phyloP scores from a whole-genome alignment of 2,113 vertebrate genomes.

The Sylvietta virens region DNA sequence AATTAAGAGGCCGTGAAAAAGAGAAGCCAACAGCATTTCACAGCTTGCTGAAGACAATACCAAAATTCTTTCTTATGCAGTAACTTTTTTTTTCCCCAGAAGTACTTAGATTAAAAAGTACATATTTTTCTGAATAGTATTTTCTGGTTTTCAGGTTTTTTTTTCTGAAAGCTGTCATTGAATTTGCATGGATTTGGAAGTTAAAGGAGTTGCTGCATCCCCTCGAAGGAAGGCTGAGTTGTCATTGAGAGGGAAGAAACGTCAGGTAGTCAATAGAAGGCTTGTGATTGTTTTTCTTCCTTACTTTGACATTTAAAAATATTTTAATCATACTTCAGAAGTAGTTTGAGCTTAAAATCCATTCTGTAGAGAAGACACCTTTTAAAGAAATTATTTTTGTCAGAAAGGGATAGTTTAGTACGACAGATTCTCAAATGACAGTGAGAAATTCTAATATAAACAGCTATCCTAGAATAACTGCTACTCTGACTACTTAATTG shows the following conservation, averaged over 20 bases:
- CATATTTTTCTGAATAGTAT: background rate
- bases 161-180: background rate
- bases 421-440: background rate
- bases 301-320: background rate
- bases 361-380: background rate
- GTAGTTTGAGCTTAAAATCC: background rate
- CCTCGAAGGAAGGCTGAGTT: constrained; percentile 7
- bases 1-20: background rate
- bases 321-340: background rate
- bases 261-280: constrained; percentile 44
- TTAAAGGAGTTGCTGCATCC: constrained; percentile 60
- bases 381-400: background rate
- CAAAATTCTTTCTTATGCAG: background rate
- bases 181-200: constrained; percentile 70
- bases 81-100: background rate
- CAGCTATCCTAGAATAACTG: background rate
- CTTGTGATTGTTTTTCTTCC: background rate
- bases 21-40: background rate
- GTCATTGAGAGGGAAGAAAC: background rate
- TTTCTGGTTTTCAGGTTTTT: background rate
- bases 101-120: background rate
- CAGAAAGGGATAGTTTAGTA: background rate
- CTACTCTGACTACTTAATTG: background rate
- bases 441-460: background rate
- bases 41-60: background rate